Conservation (phyloP, 2,113 vertebrate species). For the Ctenodactylus gundi region DNA sequence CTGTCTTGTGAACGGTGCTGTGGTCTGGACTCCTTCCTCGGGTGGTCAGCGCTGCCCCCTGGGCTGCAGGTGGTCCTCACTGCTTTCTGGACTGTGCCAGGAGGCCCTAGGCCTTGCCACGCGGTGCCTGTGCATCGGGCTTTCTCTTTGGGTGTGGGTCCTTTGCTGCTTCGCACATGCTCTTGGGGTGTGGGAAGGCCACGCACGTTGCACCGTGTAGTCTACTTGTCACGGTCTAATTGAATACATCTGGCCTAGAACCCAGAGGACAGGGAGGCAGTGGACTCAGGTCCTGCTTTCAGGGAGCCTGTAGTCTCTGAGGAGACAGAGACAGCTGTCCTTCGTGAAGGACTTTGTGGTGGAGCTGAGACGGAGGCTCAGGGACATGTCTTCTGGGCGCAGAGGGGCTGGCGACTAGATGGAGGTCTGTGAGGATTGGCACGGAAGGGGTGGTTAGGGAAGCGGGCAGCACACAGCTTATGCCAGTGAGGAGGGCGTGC, state of each 20-base stretch:
- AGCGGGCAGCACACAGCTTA: rapidly evolving
- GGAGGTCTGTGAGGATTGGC: not conserved
- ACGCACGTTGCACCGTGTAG: no score
- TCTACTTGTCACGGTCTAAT: not conserved
- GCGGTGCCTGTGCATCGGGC: no score
- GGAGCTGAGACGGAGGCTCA: not conserved
- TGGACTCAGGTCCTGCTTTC: not conserved
- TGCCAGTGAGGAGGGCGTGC: no score
- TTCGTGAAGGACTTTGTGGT: not conserved
- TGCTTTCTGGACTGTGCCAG: not conserved
- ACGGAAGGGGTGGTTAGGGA: not conserved
- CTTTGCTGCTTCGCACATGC: not conserved
- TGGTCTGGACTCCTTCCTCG: no score
- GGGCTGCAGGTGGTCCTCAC: not conserved
- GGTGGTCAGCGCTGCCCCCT: not conserved
- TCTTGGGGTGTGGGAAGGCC: not conserved
- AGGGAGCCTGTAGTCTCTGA: not conserved
- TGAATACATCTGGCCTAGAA: not conserved
- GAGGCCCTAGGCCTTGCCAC: no score
- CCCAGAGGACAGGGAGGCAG: no score
- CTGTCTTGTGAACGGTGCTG: no score
- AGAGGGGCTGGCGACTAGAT: not conserved
- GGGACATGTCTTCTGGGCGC: not conserved
- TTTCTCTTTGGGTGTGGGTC: not conserved
- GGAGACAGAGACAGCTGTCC: not conserved